Evolutionary conservation across 2,888 invertebrate genomes (phyloP), one percentile per base, ranked within the genome.

Genomic region (Drosophila siamana): DNA sequence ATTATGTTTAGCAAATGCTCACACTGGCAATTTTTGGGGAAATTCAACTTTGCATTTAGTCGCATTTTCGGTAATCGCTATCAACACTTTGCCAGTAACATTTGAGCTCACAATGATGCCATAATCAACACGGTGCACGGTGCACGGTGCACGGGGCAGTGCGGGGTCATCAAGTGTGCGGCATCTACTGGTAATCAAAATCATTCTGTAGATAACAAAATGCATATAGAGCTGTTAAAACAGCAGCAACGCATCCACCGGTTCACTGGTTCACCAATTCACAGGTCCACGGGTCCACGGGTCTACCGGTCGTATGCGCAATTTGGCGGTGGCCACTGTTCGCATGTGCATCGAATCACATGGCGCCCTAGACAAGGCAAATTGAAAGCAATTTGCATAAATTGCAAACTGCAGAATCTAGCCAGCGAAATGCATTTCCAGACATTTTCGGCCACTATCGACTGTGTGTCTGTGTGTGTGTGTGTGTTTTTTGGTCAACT

Each of bases 321-420:
- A 74, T 74, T 70, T 56, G 59, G 55, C 24, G 15, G 52, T 9
- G 22, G 52, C 51, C 48, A 52, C 51, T 22, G 47, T 36, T 68
- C 36, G 22, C 16, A 13, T 9, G 38, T n/a, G 38, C 40, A 19
- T 30, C 15, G 62, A 43, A 46, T 40, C 48, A 36, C 50, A 50
- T 19, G 8, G 38, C 28, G 52, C 24, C 69, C 62, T 48, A 67
- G 69, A 77, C 74, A 61, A 78, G 80, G 56, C 80, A 77, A 88
- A 83, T 78, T 88, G 84, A 69, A 75, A 74, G 85, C 78, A 80
- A 86, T 88, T 88, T 85, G 77, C 88, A 88, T 86, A 84, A 88
- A 84, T 88, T 86, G 71, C 69, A 28, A 26, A 30, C 40, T 48
- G 47, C 56, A 52, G 33, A 44, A 48, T 70, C 70, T 44, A 60